Evolutionary conservation across 1,140 invertebrate genomes (phyloP).

Genomic region (Cherax quadricarinatus): DNA sequence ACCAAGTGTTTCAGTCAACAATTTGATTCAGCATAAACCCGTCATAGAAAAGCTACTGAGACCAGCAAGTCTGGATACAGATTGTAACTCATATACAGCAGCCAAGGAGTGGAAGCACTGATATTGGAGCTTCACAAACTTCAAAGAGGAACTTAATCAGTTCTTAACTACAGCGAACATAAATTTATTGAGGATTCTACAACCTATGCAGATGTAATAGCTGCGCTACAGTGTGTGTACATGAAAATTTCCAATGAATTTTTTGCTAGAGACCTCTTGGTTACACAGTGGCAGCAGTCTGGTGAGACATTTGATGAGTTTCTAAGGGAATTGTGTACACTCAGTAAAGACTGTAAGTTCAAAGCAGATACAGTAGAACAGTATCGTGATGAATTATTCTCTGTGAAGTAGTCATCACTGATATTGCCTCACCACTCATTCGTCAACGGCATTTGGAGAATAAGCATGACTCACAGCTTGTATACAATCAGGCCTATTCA

Average conservation of each 20-base stretch:
- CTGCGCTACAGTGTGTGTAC: constrained; percentile 30
- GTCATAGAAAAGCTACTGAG: neutral
- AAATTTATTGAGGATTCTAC: constrained; percentile 28
- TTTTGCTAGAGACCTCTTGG: constrained; percentile 51
- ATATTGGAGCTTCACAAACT: constrained; percentile 15
- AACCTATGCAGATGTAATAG: constrained; percentile 7
- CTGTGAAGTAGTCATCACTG: constrained; percentile 61
- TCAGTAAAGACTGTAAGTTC: constrained; percentile 66
- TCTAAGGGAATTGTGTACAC: constrained; percentile 39
- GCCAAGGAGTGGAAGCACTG: constrained; percentile 35
- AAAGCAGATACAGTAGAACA: constrained; percentile 48
- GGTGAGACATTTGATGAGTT: constrained; percentile 61
- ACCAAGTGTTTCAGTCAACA: too few relatives aligned
- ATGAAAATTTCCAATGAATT: constrained; percentile 59
- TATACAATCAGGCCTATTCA: constrained; percentile 8
- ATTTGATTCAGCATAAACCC: too few relatives aligned
- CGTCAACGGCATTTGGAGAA: constrained; percentile 57
- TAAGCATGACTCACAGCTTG: constrained; percentile 40
- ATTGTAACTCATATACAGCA: neutral
- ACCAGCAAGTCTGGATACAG: neutral
- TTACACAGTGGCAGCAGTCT: constrained; percentile 25
- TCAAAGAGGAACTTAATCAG: constrained; percentile 32
- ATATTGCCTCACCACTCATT: constrained; percentile 36
- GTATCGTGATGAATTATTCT: constrained; percentile 59
- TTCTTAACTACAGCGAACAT: constrained; percentile 31